Evolutionary conservation across 2,888 invertebrate genomes (phyloP).

Genomic region (Drosophila paramelanica): DNA sequence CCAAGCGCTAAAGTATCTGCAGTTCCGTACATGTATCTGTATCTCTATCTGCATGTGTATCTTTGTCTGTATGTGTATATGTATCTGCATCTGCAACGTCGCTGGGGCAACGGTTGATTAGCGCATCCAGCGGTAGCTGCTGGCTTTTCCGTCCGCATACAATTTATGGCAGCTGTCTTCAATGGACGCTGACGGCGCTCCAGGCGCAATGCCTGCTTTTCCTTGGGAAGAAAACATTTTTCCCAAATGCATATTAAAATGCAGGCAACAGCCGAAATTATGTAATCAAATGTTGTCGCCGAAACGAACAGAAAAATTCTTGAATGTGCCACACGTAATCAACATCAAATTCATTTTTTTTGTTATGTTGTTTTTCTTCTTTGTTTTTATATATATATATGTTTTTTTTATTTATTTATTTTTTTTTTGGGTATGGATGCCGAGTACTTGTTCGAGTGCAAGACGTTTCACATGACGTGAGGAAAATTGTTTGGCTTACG

Average conservation of each 20-base stretch:
- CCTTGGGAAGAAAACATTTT: slow-evolving; percentile 22
- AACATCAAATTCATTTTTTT: slow-evolving; percentile 13
- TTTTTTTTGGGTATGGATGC: slow-evolving; percentile 10
- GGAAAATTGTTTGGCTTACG: slow-evolving; percentile 48
- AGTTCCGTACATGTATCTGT: slow-evolving; percentile 4
- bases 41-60: slow-evolving; percentile 5
- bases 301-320: slow-evolving; percentile 40
- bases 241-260: slow-evolving; percentile 35
- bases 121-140: slow-evolving; percentile 36
- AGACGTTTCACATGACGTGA: slow-evolving; percentile 65
- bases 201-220: slow-evolving; percentile 28
- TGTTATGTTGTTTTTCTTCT: not conserved
- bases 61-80: slow-evolving; percentile 5
- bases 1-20: slow-evolving; percentile 37
- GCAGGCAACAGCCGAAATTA: slow-evolving; percentile 45
- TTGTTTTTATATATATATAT: slow-evolving; percentile 1
- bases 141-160: slow-evolving; percentile 4
- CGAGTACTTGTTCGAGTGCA: slow-evolving; percentile 17
- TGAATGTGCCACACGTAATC: slow-evolving; percentile 48
- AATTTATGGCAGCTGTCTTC: slow-evolving; percentile 67
- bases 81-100: slow-evolving; percentile 26
- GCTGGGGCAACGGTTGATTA: slow-evolving; percentile 58
- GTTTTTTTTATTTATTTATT: slow-evolving; percentile 1
- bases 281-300: slow-evolving; percentile 65
- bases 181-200: slow-evolving; percentile 45